These are phyloP conservation scores for Rhamphomyia laevipes DNA, from an alignment of 2,888 invertebrate species.

Conservation along the genomic window DNA sequence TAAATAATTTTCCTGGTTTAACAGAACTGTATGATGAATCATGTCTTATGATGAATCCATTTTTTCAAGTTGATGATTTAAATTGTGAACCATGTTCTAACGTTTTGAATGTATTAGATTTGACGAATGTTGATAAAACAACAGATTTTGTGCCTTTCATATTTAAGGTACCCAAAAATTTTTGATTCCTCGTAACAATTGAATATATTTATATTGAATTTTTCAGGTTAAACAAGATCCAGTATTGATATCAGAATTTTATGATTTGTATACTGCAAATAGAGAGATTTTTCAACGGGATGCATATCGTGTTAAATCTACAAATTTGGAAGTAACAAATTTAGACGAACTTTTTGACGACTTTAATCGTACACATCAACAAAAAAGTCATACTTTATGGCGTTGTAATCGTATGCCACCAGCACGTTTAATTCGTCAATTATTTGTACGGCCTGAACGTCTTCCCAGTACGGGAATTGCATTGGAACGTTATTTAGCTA, in stretches of 20 bases:
- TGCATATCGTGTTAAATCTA: slow-evolving; percentile 41
- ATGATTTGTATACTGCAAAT: slow-evolving; percentile 47
- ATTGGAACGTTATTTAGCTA: slow-evolving; percentile 62
- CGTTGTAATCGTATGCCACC: slow-evolving; percentile 66
- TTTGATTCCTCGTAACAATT: neutral
- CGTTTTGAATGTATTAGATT: slow-evolving; percentile 54
- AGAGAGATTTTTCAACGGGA: slow-evolving; percentile 50
- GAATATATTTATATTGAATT: neutral
- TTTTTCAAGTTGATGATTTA: slow-evolving; percentile 67
- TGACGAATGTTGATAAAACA: slow-evolving; percentile 26
- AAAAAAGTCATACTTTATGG: slow-evolving; percentile 38
- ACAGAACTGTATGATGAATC: slow-evolving; percentile 73
- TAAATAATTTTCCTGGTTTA: slow-evolving; percentile 60
- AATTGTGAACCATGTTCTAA: slow-evolving; percentile 75
- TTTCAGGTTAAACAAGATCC: slow-evolving; percentile 46
- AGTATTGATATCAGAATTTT: slow-evolving; percentile 44
- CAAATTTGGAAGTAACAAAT: slow-evolving; percentile 30
- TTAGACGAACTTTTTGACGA: slow-evolving; percentile 34
- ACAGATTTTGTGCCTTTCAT: slow-evolving; percentile 40
- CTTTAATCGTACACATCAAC: slow-evolving; percentile 26
- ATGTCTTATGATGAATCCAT: slow-evolving; percentile 73
- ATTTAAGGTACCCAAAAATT: slow-evolving; percentile 39
- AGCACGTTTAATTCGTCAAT: slow-evolving; percentile 55
- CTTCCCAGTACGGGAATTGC: slow-evolving; percentile 63
- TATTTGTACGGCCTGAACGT: slow-evolving; percentile 60